Base-by-base conservation (phyloP, 2,113 vertebrate genomes). In the Hyperopisus bebe region DNA sequence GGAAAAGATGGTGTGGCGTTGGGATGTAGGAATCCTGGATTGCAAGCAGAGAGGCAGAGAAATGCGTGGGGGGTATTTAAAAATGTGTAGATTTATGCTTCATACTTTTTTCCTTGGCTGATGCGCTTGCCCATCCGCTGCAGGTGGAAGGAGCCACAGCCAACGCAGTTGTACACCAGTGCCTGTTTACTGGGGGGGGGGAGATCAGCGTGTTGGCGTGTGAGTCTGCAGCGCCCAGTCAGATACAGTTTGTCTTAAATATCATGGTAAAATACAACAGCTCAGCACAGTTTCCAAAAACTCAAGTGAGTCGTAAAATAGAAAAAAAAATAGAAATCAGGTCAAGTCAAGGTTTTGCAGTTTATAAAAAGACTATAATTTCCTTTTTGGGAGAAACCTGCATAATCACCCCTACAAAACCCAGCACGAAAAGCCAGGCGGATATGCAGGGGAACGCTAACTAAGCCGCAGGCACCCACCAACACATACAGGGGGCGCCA, bases 91-190 rank as follows among this genome's bases (percentile, higher is more conserved):
- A 66, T 66, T 8, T 42, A 50, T 6, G 19, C 35, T 39, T 90
- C 96, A 94, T 93, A 97, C 96, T 96, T 92, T 90, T 94, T 96
- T 6, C 97, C 97, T 0, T 96, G 95, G 91, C 44, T 91, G 0
- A 90, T 95, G 80, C 93, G 95, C 89, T 96, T 95, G 51, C 98
- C 98, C 90, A 98, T 96, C 35, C 95, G 95, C 93, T 99, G 98
- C 1, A 98, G 89, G 90, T 97, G 95, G 92, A 97, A 97, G 0
- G 97, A 92, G 0, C 98, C 97, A 0, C 98, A 99, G 88, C 98
- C 98, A 24, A 97, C 96, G 35, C 98, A 99, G 94, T 98, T 97
- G 90, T 97, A 99, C 55, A 98, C 93, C 92, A 99, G 92, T 0
- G 96, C 97, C 94, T 98, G 98, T 87, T 99, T 99, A 93, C 98